Conservation (phyloP, 2,113 vertebrate species). For the Rhegmatorhina hoffmannsi region DNA sequence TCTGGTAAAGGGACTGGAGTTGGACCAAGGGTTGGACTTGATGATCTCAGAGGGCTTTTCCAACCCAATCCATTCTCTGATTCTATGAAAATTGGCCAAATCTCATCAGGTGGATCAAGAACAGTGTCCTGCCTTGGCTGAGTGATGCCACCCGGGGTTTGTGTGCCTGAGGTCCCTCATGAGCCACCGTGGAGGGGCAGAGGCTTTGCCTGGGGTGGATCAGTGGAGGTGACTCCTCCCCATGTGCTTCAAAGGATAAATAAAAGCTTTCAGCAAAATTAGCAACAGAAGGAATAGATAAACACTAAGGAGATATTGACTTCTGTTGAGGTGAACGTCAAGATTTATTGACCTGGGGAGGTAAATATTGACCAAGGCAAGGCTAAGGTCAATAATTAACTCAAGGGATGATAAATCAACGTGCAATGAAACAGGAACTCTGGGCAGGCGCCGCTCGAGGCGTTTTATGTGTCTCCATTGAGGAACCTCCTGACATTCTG, state of each 20-base stretch:
- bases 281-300: slow-evolving; percentile 61
- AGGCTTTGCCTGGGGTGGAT: background rate
- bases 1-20: no score
- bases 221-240: background rate
- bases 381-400: slow-evolving; percentile 70
- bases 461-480: background rate
- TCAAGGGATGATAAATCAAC: slow-evolving; percentile 61
- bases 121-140: accelerated
- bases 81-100: no score
- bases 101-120: background rate
- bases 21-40: no score
- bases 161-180: accelerated
- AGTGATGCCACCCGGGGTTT: background rate
- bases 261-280: slow-evolving; percentile 64
- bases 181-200: background rate
- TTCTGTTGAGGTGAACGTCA: slow-evolving; percentile 67
- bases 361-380: slow-evolving; percentile 70
- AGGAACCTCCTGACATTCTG: background rate
- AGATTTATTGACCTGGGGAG: slow-evolving; percentile 67
- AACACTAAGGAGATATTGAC: slow-evolving; percentile 71
- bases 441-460: background rate
- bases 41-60: no score
- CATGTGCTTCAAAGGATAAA: background rate
- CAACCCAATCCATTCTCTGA: no score
- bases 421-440: slow-evolving; percentile 17